These are phyloP conservation scores for Alfaro cultratus DNA, from an alignment of 2,797 vertebrate species.

Conservation along the genomic window DNA sequence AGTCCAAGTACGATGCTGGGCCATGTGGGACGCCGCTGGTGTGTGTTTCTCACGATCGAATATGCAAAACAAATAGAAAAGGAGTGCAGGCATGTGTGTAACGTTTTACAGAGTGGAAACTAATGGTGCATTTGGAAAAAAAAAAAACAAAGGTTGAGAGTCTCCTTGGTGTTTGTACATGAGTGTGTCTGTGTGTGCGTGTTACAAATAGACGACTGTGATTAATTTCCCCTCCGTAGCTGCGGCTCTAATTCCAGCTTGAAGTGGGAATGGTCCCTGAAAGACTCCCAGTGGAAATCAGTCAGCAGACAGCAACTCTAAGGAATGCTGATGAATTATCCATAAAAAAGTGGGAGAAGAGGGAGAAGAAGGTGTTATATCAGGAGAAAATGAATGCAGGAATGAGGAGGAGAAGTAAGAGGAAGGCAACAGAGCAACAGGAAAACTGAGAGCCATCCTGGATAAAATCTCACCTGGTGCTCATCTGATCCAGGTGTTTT, in stretches of 20 bases:
- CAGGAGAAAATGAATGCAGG: slow-evolving; percentile 20
- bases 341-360: slow-evolving; percentile 46
- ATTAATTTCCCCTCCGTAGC: slow-evolving; percentile 77
- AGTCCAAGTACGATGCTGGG: slow-evolving; percentile 28
- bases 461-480: slow-evolving; percentile 21
- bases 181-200: slow-evolving; percentile 34
- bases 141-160: slow-evolving; percentile 11
- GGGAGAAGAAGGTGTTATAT: neutral
- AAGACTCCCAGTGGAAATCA: slow-evolving; percentile 83
- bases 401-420: slow-evolving; percentile 2
- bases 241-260: slow-evolving; percentile 74
- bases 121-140: neutral
- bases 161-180: slow-evolving; percentile 20
- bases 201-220: slow-evolving; percentile 70
- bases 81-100: neutral
- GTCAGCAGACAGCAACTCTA: slow-evolving; percentile 72
- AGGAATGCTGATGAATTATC: slow-evolving; percentile 84
- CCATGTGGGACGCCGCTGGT: slow-evolving; percentile 19
- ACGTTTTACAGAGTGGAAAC: slow-evolving; percentile 10
- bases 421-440: slow-evolving; percentile 9
- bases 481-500: slow-evolving; percentile 14
- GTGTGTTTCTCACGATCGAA: slow-evolving; percentile 15
- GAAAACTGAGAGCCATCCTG: neutral
- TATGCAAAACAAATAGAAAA: slow-evolving; percentile 5
- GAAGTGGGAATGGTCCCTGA: slow-evolving; percentile 75